phyloP scores from a whole-genome alignment of 2,797 vertebrate genomes.

The Falco columbarius region DNA sequence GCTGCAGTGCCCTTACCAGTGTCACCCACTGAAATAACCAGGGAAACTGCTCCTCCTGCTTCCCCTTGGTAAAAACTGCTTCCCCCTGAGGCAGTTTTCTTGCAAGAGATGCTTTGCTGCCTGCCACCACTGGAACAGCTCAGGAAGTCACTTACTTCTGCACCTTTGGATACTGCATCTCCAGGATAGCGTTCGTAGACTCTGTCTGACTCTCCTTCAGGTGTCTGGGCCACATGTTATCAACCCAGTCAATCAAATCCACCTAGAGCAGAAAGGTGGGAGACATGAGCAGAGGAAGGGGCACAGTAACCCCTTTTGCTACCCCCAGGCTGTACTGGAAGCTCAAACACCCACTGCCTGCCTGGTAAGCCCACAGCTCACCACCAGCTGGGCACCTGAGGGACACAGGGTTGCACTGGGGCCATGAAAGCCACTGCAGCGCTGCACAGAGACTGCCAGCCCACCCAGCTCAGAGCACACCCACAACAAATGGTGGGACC shows the following conservation, averaged over 20 bases:
- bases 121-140: neutral
- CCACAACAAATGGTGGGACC: rapidly evolving
- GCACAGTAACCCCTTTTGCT: neutral
- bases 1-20: neutral
- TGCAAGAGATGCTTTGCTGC: neutral
- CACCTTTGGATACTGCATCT: slow-evolving; percentile 99
- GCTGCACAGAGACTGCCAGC: neutral
- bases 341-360: neutral
- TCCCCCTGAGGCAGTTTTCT: neutral
- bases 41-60: neutral
- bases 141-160: slow-evolving; percentile 88
- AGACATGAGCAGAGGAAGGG: neutral
- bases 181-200: slow-evolving; percentile 94
- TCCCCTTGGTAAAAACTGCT: neutral
- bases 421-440: neutral
- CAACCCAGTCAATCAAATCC: slow-evolving; percentile 98
- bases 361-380: neutral
- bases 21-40: neutral
- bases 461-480: neutral
- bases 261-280: slow-evolving; percentile 79
- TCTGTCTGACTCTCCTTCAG: slow-evolving; percentile 96
- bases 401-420: too few species aligned
- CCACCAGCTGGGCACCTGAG: rapidly evolving
- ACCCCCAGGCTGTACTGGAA: neutral
- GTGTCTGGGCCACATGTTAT: slow-evolving; percentile 99